A percentile compares a stretch with the other conserved stretches of the same genome.
Evolutionary conservation across 2,113 vertebrate genomes (phyloP).

Genomic region (Isichthys henryi): DNA sequence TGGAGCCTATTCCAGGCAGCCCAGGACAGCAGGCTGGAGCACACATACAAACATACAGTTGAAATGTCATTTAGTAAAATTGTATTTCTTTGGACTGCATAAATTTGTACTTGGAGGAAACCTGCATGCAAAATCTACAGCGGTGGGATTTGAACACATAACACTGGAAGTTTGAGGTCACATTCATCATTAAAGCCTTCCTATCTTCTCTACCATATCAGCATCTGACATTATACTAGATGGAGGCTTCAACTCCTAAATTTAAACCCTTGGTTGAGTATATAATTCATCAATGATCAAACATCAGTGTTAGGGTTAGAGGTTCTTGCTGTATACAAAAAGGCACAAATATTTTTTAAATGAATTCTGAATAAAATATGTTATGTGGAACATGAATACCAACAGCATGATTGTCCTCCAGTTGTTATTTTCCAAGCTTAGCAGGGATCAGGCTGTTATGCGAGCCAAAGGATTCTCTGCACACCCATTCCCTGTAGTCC

Average conservation of each 20-base stretch:
- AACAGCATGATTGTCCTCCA: not conserved
- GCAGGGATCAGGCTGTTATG: not conserved
- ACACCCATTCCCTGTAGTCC: not conserved
- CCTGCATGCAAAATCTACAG: not conserved
- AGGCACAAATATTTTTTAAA: not conserved
- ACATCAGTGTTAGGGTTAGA: not conserved
- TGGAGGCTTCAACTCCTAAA: not conserved
- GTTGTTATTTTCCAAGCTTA: not conserved
- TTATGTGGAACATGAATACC: not conserved
- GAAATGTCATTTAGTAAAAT: not conserved
- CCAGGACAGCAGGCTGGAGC: not conserved
- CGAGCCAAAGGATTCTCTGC: not conserved
- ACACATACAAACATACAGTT: not conserved
- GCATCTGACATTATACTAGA: not conserved
- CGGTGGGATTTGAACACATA: not conserved
- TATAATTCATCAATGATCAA: not conserved
- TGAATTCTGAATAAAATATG: not conserved
- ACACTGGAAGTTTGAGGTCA: not conserved
- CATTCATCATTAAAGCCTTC: not conserved
- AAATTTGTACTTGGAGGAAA: not conserved
- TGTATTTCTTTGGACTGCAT: not conserved
- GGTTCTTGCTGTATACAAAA: not conserved
- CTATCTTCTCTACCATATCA: not conserved
- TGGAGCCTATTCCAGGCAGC: not conserved
- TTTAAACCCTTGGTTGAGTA: not conserved